Evolutionary conservation across 2,797 vertebrate genomes (phyloP).

Genomic region (Hozukius guyotensis): DNA sequence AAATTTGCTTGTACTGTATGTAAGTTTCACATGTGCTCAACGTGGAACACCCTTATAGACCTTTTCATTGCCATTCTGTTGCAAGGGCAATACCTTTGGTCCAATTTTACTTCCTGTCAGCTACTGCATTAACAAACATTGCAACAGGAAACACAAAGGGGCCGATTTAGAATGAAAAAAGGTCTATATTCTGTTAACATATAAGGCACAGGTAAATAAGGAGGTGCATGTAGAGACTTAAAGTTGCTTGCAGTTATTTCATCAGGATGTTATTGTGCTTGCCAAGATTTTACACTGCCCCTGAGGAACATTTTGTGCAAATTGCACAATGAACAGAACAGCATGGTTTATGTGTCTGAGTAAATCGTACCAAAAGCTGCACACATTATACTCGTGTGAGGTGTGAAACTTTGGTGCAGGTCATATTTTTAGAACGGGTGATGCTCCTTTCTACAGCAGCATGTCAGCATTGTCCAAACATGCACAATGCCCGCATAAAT

Average conservation of each 20-base stretch:
- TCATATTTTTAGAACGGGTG: not conserved
- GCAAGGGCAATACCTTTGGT: no score
- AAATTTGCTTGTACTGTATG: not conserved
- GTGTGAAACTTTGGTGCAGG: not conserved
- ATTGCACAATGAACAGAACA: not conserved
- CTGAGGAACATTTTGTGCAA: not conserved
- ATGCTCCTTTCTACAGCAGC: not conserved
- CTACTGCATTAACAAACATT: no score
- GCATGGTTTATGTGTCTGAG: not conserved
- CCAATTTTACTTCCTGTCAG: no score
- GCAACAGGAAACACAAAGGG: no score
- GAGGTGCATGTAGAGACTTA: no score
- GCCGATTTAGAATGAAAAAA: no score
- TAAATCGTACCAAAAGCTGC: not conserved
- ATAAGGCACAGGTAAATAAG: no score
- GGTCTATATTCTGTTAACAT: no score
- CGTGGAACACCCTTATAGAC: not conserved
- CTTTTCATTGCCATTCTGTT: not conserved
- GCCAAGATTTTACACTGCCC: not conserved
- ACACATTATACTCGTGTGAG: not conserved
- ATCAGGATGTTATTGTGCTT: not conserved
- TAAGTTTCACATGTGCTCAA: not conserved
- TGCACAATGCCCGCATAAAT: not conserved
- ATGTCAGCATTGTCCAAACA: not conserved
- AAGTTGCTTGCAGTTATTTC: not conserved